phyloP scores from a whole-genome alignment of 2,113 vertebrate genomes.

The Vulpes ferrilata region DNA sequence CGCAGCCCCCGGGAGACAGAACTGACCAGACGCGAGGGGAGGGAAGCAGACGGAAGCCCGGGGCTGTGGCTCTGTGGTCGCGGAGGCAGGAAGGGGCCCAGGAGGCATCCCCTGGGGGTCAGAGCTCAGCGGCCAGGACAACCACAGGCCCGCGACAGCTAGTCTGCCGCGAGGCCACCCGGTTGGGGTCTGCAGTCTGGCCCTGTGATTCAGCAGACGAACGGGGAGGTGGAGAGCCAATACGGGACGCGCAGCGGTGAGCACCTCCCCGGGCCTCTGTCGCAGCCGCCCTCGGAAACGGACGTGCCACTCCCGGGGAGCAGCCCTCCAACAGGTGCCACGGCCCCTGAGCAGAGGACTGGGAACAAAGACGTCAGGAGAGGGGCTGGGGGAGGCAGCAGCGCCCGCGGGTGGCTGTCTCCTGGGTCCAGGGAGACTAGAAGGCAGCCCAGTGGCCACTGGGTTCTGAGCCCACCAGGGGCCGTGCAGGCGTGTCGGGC shows the following conservation, averaged over 20 bases:
- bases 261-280: too few species aligned
- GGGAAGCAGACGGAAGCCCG: background rate
- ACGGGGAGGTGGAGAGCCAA: background rate
- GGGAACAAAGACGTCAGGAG: too few species aligned
- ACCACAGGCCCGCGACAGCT: background rate
- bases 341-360: rapidly evolving
- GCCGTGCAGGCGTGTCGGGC: rapidly evolving
- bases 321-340: rapidly evolving
- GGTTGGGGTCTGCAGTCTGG: rapidly evolving
- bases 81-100: rapidly evolving
- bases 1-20: rapidly evolving
- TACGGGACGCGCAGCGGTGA: background rate
- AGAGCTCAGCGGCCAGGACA: background rate
- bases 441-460: background rate
- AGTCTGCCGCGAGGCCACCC: background rate
- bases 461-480: background rate
- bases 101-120: background rate
- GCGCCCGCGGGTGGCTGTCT: rapidly evolving
- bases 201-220: background rate
- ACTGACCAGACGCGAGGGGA: rapidly evolving
- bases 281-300: background rate
- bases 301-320: rapidly evolving
- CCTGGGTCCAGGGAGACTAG: background rate
- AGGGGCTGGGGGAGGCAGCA: too few species aligned
- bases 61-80: too few species aligned